A percentile compares a stretch with the other conserved stretches of the same genome.
These are phyloP conservation scores for Anoplius nigerrimus DNA, from an alignment of 2,888 invertebrate genomes.

Conservation along the genomic window DNA sequence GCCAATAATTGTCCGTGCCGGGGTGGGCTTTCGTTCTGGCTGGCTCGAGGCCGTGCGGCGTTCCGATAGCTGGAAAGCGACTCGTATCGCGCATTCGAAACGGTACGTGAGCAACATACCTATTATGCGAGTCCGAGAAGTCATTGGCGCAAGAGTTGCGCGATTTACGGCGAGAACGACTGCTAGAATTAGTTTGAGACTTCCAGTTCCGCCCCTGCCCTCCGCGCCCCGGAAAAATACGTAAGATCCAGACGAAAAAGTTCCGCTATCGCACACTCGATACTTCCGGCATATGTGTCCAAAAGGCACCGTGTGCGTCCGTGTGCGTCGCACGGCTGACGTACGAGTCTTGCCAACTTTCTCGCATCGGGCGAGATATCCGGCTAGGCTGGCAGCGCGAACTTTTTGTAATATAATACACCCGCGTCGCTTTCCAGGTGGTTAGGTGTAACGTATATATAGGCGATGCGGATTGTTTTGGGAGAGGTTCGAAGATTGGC, in stretches of 20 bases:
- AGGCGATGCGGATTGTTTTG: no score
- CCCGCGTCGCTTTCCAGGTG: no score
- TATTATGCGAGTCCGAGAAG: constrained; percentile 41
- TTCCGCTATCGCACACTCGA: no score
- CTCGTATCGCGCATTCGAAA: constrained; percentile 47
- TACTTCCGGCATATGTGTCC: no score
- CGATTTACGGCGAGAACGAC: constrained; percentile 45
- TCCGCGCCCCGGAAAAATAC: constrained; percentile 5
- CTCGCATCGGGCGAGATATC: no score
- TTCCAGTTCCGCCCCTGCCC: neutral
- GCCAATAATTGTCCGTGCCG: constrained; percentile 45
- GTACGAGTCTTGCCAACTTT: no score
- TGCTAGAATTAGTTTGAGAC: constrained; percentile 36
- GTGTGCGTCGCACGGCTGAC: constrained; percentile 19
- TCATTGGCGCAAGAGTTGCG: constrained; percentile 46
- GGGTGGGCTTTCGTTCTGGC: neutral
- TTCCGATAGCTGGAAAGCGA: constrained; percentile 26
- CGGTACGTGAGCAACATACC: constrained; percentile 52
- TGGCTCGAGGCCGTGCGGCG: constrained; percentile 18
- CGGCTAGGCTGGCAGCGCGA: no score
- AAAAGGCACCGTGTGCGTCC: constrained; percentile 5
- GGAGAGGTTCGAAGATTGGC: no score
- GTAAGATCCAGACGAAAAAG: neutral
- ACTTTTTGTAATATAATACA: no score
- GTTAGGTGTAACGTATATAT: no score